phyloP scores from a whole-genome alignment of 2,888 invertebrate species.

The Dasypolia templi region DNA sequence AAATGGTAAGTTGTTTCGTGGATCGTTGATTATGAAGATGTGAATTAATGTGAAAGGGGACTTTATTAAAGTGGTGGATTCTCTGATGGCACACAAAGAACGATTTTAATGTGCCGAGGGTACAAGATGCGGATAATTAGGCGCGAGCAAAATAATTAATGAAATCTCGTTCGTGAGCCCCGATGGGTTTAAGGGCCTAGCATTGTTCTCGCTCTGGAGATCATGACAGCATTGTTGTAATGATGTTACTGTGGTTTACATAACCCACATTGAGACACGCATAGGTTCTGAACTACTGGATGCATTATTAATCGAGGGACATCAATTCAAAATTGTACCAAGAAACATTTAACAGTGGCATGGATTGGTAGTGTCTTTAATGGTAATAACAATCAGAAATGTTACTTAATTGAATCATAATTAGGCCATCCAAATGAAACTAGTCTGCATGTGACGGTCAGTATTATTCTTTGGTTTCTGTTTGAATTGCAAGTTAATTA shows the following conservation, averaged over 20 bases:
- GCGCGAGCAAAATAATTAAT: conserved; percentile 64
- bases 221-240: conserved; percentile 55
- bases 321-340: conserved; percentile 16
- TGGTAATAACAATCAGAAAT: background rate
- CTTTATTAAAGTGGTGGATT: conserved; percentile 41
- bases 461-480: background rate
- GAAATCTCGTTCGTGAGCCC: conserved; percentile 50
- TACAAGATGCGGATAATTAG: conserved; percentile 63
- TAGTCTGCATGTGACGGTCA: background rate
- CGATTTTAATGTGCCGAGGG: conserved; percentile 37
- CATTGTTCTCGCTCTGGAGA: conserved; percentile 52
- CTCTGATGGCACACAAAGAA: conserved; percentile 46
- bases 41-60: conserved; percentile 47
- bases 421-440: background rate
- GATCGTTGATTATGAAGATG: conserved; percentile 48
- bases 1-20: conserved; percentile 32
- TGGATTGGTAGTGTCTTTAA: too few relatives aligned
- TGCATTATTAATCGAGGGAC: conserved; percentile 62
- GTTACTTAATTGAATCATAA: background rate
- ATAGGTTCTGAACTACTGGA: conserved; percentile 29
- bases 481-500: background rate
- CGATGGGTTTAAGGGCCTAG: conserved; percentile 51
- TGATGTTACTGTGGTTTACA: conserved; percentile 59
- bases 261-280: conserved; percentile 57
- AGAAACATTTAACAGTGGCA: background rate